Evolutionary conservation across 1,140 invertebrate genomes (phyloP), one percentile per base, ranked within the genome.

Genomic region (Trissolcus basalis): DNA sequence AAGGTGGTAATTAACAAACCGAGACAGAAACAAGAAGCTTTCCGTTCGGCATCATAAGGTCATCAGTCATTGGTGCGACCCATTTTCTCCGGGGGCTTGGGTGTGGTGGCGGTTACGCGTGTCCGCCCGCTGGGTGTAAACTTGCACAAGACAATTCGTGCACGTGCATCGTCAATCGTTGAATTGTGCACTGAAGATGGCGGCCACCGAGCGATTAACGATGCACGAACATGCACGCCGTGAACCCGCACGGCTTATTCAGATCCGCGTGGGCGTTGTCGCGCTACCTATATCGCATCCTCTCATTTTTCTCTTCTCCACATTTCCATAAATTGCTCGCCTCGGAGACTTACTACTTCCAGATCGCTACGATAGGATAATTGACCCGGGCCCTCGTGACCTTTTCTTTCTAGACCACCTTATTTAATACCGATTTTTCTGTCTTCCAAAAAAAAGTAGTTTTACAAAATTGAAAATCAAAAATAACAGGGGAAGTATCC

Each of bases 141-240:
- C 56, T 74, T 63, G 53, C 58, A 67, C 63, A 74, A 74, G 71
- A 64, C 58, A 75, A 75, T 75, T 75, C 71, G 58, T 68, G 64
- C 59, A 63, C 53, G 64, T 68, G 71, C 64, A 75, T 69, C 71
- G 58, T 74, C 63, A 61, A 68, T 68, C 71, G 71, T 74, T 51
- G 39, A 74, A 58, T 69, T 68, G 45, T 32, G 32, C 45, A 11
- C 59, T 68, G 58, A 74, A 68, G 61, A 67, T 74, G 63, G 61
- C 63, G 71, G 51, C 50, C 16, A 48, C 55, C 44, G 53, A 14
- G 49, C 48, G 60, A 73, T 73, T 73, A 73, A 73, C 70, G 70
- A 65, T 59, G 70, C 70, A 59, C 44, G 48, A 61, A 60, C 70
- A 73, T 65, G 70, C 70, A 65, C 50, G 41, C n/a, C n/a, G n/a